Base-by-base conservation (phyloP, 2,113 vertebrate species). In the Danionella cerebrum region DNA sequence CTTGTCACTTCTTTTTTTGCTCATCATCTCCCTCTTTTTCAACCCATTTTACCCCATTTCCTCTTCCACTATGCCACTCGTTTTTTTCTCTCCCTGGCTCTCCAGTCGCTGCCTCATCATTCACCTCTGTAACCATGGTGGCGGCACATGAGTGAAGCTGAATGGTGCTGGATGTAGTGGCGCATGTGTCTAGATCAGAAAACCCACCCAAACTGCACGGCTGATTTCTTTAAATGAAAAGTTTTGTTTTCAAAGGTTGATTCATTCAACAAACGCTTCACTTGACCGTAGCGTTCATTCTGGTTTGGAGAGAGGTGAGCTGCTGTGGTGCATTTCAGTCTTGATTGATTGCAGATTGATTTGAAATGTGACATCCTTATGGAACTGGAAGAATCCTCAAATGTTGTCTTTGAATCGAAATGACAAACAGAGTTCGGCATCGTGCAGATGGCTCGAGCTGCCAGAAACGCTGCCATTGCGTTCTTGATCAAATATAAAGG, bases 401-500 rank as follows among this genome's bases (percentile, higher is more conserved):
- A 36, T 60, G 24, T 67, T 42, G 27, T 25, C 14, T 47, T 19
- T 60, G 38, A 60, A 52, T 59, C 31, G 29, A 52, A 47, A 33
- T 6, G 41, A 53, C 45, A 44, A 67, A 42, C 55, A 71, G 3
- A 38, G 54, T 53, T 48, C 31, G 67, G 22, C 42, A 47, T 57
- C 44, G 50, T 60, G n/a, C 70, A 70, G 67, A 74, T 65, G 60
- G 66, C 53, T 69, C 10, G 13, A 24, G 9, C 42, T 58, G 71
- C 50, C 71, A 35, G 21, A 55, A 22, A 9, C 21, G 52, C 48
- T 11, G 19, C 22, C 53, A 19, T 29, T 52, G 16, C 10, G 52
- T 42, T 27, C 42, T 44, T 19, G 38, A 45, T 33, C 14, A 3
- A 29, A 53, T 10, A 65, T 36, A 53, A 42, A 47, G 14, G 14